These are phyloP conservation scores for Heliconius himera DNA, from an alignment of 1,140 invertebrate genomes.

Conservation along the genomic window DNA sequence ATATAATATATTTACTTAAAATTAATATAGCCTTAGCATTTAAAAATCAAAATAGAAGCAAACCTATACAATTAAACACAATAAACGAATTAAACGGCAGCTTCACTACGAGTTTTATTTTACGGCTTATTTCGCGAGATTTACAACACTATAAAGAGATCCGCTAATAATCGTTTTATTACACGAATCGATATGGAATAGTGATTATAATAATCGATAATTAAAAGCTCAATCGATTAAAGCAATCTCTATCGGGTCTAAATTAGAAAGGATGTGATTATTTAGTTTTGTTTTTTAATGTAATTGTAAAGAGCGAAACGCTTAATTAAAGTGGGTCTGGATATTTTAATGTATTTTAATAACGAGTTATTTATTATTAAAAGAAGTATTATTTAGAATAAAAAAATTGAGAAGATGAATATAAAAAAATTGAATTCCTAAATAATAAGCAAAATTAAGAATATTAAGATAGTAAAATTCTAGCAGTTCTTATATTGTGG, in stretches of 20 bases:
- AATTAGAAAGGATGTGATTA: slow-evolving; percentile 45
- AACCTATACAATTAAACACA: background rate
- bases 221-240: slow-evolving; percentile 57
- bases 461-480: too few species aligned
- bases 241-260: slow-evolving; percentile 40
- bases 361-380: too few species aligned
- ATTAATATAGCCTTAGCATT: background rate
- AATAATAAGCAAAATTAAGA: too few species aligned
- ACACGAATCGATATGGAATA: slow-evolving; percentile 30
- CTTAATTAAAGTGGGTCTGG: background rate
- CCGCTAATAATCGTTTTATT: slow-evolving; percentile 38
- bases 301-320: background rate
- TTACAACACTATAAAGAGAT: slow-evolving; percentile 38
- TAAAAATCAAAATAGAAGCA: slow-evolving; percentile 1
- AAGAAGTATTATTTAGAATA: too few species aligned
- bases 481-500: too few species aligned
- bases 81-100: slow-evolving; percentile 20
- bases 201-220: slow-evolving; percentile 49
- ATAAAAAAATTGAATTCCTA: too few species aligned
- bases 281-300: slow-evolving; percentile 12
- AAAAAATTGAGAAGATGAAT: too few species aligned
- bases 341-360: background rate
- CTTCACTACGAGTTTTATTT: slow-evolving; percentile 16
- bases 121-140: slow-evolving; percentile 33
- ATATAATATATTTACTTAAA: background rate